Percentiles rank a stretch among this genome's conserved stretches.
phyloP scores from a whole-genome alignment of 1,140 invertebrate species.

The Scylla paramamosain region DNA sequence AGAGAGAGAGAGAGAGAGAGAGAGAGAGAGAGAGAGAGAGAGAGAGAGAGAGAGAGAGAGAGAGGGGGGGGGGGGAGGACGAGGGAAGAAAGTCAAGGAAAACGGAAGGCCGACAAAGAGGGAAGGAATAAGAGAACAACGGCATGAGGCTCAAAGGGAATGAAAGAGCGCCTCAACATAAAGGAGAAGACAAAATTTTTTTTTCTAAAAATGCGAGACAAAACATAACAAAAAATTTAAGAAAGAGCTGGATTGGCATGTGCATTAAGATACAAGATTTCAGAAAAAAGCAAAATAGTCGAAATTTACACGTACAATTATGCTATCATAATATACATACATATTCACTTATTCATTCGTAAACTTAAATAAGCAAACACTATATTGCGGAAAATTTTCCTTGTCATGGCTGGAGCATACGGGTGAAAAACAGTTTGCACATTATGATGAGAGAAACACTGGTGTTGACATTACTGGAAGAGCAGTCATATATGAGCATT shows the following conservation, averaged over 20 bases:
- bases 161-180: neutral
- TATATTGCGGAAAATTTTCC: no score
- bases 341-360: neutral
- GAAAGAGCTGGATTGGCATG: neutral
- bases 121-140: slow-evolving; percentile 3
- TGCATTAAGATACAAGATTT: neutral
- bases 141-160: neutral
- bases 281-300: neutral
- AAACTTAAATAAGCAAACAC: no score
- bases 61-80: neutral
- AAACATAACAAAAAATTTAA: neutral
- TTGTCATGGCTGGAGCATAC: no score
- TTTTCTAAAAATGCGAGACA: neutral
- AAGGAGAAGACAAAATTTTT: neutral
- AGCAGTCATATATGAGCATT: no score
- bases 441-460: no score
- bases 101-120: neutral
- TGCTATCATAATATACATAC: neutral
- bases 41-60: slow-evolving; percentile 40
- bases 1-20: slow-evolving; percentile 30
- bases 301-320: neutral
- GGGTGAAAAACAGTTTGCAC: no score
- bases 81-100: neutral
- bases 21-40: slow-evolving; percentile 32
- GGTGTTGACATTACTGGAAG: no score